Conservation (phyloP, 35 echinoderm and acorn worm genomes). For the Hemicentrotus pulcherrimus region DNA sequence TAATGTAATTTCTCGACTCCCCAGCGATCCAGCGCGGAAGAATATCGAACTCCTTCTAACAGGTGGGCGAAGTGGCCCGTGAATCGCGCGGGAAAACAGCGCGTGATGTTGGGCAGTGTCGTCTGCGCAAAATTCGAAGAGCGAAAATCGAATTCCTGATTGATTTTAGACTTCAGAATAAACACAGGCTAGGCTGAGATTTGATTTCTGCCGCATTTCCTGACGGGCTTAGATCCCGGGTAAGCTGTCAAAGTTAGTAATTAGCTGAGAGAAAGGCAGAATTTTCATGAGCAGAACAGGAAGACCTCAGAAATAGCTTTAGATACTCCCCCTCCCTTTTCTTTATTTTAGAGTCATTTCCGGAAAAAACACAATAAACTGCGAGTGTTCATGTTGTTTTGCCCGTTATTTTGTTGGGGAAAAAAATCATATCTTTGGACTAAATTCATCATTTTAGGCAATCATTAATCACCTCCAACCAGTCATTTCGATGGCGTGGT, state of each 20-base stretch:
- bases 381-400: too few relatives aligned
- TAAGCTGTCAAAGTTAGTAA: constrained; percentile 29
- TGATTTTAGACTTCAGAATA: constrained; percentile 36
- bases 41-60: constrained; percentile 15
- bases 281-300: background rate
- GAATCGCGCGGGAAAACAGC: constrained; percentile 37
- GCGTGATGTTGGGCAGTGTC: background rate
- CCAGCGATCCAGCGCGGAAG: background rate
- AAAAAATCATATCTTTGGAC: too few relatives aligned
- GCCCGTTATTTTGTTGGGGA: too few relatives aligned
- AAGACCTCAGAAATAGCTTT: background rate
- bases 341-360: too few relatives aligned
- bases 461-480: too few relatives aligned
- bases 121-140: background rate
- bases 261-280: background rate
- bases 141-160: constrained; percentile 37
- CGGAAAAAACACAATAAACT: too few relatives aligned
- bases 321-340: background rate
- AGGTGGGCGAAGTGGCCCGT: constrained; percentile 24
- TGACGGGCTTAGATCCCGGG: constrained; percentile 8
- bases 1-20: constrained; percentile 46
- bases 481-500: too few relatives aligned
- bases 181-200: constrained; percentile 45
- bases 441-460: too few relatives aligned
- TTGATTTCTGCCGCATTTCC: constrained; percentile 28